Percentiles rank a stretch among this genome's conserved stretches.
phyloP scores from a whole-genome alignment of 2,113 vertebrate species.

The Sander vitreus region DNA sequence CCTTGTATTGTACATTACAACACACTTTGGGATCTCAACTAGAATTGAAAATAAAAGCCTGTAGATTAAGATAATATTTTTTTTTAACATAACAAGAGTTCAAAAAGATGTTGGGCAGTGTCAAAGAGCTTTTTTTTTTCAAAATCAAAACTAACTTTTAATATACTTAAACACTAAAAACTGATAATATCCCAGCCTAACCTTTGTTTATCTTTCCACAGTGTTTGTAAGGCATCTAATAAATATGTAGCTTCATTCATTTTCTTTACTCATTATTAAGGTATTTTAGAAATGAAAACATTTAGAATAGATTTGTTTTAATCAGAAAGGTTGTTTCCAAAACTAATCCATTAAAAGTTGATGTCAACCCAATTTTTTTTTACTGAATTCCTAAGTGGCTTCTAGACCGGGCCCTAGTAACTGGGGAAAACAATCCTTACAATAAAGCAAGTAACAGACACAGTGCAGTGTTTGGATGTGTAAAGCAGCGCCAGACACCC shows the following conservation, averaged over 20 bases:
- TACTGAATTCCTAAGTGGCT: slow-evolving; percentile 29
- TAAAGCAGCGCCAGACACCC: slow-evolving; percentile 55
- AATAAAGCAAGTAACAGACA: slow-evolving; percentile 35
- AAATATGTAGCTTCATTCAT: background rate
- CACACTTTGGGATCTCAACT: no score
- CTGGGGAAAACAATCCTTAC: slow-evolving; percentile 11
- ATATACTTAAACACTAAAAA: no score
- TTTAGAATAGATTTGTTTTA: background rate
- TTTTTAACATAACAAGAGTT: background rate
- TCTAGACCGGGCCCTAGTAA: slow-evolving; percentile 31
- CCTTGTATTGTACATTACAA: background rate
- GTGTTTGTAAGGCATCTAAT: background rate
- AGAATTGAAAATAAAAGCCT: no score
- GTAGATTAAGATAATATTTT: no score
- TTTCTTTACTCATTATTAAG: background rate
- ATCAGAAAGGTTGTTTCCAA: background rate
- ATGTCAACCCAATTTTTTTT: background rate
- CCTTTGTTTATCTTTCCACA: background rate
- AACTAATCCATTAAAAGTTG: background rate
- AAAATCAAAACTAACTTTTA: background rate
- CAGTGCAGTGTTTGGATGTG: slow-evolving; percentile 42
- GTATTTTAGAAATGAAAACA: background rate
- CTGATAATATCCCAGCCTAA: background rate
- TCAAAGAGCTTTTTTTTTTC: background rate
- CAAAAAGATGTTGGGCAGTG: background rate